These are phyloP conservation scores for Sitta carolinensis DNA, from an alignment of 2,797 vertebrate genomes.

Conservation along the genomic window DNA sequence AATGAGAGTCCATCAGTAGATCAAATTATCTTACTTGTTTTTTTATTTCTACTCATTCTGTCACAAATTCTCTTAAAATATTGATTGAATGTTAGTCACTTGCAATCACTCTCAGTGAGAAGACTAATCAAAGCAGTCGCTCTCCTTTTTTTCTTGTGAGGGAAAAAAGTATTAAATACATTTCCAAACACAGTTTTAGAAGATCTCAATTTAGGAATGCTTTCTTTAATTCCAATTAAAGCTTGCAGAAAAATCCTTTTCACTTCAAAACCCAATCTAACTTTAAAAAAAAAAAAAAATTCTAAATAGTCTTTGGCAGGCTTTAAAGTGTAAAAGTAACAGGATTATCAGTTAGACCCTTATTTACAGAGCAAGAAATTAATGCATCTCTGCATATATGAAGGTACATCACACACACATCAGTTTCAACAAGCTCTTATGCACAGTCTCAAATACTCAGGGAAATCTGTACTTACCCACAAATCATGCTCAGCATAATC, in stretches of 20 bases:
- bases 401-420: not conserved
- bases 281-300: not conserved
- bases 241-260: not conserved
- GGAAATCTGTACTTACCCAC: conserved; percentile 85
- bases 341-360: not conserved
- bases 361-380: not conserved
- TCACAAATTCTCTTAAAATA: not conserved
- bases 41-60: not conserved
- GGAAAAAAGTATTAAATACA: not conserved
- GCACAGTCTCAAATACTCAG: not conserved
- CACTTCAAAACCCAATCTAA: not conserved
- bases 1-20: not conserved
- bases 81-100: not conserved
- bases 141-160: too few relatives aligned
- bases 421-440: not conserved
- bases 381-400: not conserved
- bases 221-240: not conserved
- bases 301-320: not conserved
- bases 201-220: not conserved
- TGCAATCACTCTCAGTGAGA: not conserved
- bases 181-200: not conserved
- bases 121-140: not conserved
- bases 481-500: conserved; percentile 97
- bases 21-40: not conserved
- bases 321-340: not conserved